Evolutionary conservation across 2,113 vertebrate genomes (phyloP).

Genomic region (Muscicapa adusta): DNA sequence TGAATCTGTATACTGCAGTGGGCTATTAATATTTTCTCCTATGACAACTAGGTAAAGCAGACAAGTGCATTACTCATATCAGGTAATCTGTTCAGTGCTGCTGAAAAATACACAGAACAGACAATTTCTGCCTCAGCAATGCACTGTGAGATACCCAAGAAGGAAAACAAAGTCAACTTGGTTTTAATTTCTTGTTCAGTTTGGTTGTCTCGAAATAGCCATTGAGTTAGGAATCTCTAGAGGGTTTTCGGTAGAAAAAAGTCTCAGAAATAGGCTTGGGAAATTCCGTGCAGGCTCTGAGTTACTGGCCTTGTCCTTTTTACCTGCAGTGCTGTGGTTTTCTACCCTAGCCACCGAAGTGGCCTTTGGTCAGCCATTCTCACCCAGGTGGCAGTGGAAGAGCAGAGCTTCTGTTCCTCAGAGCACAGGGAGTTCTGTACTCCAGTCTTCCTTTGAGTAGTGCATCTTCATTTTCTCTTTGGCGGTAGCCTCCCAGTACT

Average conservation of each 20-base stretch:
- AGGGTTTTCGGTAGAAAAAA: neutral
- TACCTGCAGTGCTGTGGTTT: neutral
- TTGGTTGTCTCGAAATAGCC: neutral
- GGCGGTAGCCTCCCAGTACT: neutral
- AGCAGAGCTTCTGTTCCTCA: neutral
- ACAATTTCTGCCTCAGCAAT: neutral
- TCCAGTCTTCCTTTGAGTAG: neutral
- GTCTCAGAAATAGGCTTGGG: neutral
- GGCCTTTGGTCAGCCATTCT: neutral
- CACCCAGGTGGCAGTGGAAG: neutral
- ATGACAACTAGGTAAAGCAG: neutral
- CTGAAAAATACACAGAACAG: neutral
- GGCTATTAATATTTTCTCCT: constrained; percentile 1
- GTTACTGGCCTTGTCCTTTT: neutral
- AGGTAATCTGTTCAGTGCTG: neutral
- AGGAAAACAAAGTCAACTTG: neutral
- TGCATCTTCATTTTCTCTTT: neutral
- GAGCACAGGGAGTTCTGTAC: neutral
- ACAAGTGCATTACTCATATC: neutral
- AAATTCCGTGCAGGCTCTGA: neutral
- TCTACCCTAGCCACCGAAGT: neutral
- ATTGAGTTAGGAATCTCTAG: neutral
- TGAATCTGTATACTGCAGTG: neutral
- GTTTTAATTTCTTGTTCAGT: neutral
- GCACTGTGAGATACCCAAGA: neutral